Percentiles rank a stretch among this genome's conserved stretches.
Conservation (phyloP, 2,113 vertebrate species). For the Pedetes capensis region DNA sequence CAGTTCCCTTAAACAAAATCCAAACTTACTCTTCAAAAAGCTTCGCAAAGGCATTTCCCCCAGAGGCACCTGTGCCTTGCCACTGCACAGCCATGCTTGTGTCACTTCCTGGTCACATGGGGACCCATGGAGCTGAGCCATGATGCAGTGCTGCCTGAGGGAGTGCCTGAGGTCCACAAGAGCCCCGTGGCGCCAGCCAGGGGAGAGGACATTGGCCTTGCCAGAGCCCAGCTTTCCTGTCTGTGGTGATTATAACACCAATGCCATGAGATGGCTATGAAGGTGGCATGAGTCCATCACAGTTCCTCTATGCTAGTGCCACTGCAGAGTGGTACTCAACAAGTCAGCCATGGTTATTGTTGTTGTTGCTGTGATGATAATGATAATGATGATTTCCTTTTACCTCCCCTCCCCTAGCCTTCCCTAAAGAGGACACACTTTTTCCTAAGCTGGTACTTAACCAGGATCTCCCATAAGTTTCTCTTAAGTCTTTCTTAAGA, state of each 20-base stretch:
- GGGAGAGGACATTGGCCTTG: not conserved
- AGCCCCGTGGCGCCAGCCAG: not conserved
- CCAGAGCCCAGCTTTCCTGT: not conserved
- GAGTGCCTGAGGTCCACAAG: accelerated
- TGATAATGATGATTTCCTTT: not conserved
- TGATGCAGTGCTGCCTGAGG: accelerated
- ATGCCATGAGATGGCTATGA: not conserved
- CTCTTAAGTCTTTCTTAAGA: not conserved
- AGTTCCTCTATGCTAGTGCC: not conserved
- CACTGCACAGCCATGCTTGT: not conserved
- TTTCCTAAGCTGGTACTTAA: not conserved
- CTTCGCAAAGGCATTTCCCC: not conserved
- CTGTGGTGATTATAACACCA: not conserved
- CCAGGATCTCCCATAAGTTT: not conserved
- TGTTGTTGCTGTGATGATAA: too few species aligned
- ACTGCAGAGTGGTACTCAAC: not conserved
- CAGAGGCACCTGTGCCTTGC: not conserved
- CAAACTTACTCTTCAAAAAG: not conserved
- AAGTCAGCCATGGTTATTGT: not conserved
- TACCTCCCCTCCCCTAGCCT: not conserved
- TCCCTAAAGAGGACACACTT: not conserved
- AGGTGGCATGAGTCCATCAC: not conserved
- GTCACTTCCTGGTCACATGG: too few species aligned
- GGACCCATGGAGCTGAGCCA: not conserved
- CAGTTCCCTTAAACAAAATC: constrained; percentile 20